Conservation (phyloP, 2,797 vertebrate species). For the Delichon dasypus region DNA sequence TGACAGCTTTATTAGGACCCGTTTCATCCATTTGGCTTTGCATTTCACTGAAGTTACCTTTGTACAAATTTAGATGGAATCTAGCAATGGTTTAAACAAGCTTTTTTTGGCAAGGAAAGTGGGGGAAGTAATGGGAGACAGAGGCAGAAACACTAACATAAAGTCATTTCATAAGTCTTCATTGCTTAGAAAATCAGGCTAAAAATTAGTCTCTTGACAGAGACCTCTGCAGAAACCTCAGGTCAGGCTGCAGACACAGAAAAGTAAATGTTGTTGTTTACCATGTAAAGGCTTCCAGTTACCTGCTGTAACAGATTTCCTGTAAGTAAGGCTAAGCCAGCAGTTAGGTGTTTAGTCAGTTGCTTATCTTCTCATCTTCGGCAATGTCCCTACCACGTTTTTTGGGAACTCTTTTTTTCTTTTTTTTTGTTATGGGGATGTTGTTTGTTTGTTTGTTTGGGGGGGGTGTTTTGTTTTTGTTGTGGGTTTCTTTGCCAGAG, state of each 20-base stretch:
- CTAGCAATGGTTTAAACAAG: slow-evolving; percentile 3
- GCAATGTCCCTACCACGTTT: neutral
- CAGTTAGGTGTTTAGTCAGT: slow-evolving; percentile 20
- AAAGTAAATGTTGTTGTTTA: neutral
- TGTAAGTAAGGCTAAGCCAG: neutral
- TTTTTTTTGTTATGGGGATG: no score
- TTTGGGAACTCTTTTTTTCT: neutral
- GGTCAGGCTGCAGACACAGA: neutral
- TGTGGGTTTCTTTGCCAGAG: neutral
- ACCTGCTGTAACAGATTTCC: neutral
- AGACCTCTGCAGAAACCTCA: neutral
- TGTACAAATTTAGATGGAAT: slow-evolving; percentile 31
- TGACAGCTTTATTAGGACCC: neutral
- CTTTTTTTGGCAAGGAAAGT: neutral
- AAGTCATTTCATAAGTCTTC: neutral
- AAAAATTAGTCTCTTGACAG: slow-evolving; percentile 12
- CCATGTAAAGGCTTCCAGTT: neutral
- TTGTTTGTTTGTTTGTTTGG: neutral
- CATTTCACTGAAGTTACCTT: slow-evolving; percentile 2
- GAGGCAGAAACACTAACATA: neutral
- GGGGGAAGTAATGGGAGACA: neutral
- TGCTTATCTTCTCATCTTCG: slow-evolving; percentile 12
- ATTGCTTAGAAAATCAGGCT: slow-evolving; percentile 15
- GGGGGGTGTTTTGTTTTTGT: neutral
- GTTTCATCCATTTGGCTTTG: neutral